Conservation (phyloP, 2,888 invertebrate genomes). For the Lasioglossum vierecki region DNA sequence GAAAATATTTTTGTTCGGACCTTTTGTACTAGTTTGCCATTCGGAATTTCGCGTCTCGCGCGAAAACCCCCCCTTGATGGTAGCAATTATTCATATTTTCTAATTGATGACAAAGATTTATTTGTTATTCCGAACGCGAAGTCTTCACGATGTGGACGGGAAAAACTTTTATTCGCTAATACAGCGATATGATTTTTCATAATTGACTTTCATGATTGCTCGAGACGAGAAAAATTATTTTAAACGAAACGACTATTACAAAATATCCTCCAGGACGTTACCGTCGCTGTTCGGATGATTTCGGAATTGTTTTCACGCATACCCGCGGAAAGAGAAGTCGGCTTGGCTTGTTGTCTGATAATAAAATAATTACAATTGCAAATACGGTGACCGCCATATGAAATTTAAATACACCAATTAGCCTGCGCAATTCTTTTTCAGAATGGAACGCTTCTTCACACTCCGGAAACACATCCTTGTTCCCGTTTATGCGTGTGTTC, state of each 20-base stretch:
- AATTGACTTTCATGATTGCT: no score
- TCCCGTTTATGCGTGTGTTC: background rate
- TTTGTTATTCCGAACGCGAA: background rate
- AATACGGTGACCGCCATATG: constrained; percentile 26
- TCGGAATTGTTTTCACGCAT: background rate
- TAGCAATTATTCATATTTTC: background rate
- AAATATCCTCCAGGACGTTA: background rate
- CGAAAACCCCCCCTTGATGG: background rate
- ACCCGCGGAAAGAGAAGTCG: background rate
- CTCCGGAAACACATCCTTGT: constrained; percentile 24
- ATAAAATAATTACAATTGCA: constrained; percentile 42
- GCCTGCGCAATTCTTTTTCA: constrained; percentile 31
- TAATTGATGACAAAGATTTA: background rate
- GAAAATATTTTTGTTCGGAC: background rate
- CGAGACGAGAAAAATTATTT: no score
- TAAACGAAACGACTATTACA: no score
- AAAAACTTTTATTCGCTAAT: no score
- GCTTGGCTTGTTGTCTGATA: background rate
- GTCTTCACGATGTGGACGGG: no score
- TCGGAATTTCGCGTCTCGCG: background rate
- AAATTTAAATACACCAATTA: constrained; percentile 46
- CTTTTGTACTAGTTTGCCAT: background rate
- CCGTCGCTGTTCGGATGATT: background rate
- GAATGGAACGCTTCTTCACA: constrained; percentile 18
- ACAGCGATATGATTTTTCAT: no score